Evolutionary conservation across 2,113 vertebrate species (phyloP).

Genomic region (Pao palembangensis): DNA sequence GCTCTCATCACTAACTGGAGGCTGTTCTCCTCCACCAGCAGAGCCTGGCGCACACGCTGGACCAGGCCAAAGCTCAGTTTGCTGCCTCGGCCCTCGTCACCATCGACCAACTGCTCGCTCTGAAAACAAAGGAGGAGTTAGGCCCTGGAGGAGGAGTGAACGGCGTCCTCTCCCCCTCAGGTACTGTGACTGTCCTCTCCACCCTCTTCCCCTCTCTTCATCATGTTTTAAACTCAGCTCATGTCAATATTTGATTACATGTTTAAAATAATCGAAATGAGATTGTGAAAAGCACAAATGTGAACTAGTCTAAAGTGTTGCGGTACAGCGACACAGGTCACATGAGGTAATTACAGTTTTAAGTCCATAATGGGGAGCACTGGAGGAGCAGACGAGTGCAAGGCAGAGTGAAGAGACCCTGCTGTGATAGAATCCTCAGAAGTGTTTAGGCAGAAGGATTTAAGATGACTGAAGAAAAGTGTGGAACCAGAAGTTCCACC

Average conservation of each 20-base stretch:
- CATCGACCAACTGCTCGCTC: slow-evolving; percentile 90
- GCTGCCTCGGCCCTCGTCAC: slow-evolving; percentile 95
- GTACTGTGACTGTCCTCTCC: slow-evolving; percentile 56
- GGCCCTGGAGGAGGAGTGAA: slow-evolving; percentile 93
- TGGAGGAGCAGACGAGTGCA: slow-evolving; percentile 10
- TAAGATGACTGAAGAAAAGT: slow-evolving; percentile 16
- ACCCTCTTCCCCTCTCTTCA: too few relatives aligned
- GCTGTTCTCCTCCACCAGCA: slow-evolving; percentile 39
- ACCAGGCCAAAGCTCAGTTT: slow-evolving; percentile 94
- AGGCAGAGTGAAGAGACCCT: slow-evolving; percentile 5
- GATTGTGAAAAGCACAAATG: too few relatives aligned
- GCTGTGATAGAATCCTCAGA: neutral
- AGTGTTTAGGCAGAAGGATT: slow-evolving; percentile 10
- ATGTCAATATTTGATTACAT: too few relatives aligned
- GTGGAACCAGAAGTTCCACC: slow-evolving; percentile 9
- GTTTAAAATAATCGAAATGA: too few relatives aligned
- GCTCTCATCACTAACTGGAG: neutral
- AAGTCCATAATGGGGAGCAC: neutral
- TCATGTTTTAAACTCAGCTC: too few relatives aligned
- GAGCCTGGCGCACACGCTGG: slow-evolving; percentile 88
- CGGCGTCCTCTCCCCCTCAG: slow-evolving; percentile 96
- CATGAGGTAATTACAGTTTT: neutral
- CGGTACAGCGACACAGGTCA: too few relatives aligned
- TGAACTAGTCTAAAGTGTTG: too few relatives aligned
- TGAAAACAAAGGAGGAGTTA: slow-evolving; percentile 95